Base-by-base conservation (phyloP, 2,888 invertebrate genomes). In the Euplagia quadripunctaria region DNA sequence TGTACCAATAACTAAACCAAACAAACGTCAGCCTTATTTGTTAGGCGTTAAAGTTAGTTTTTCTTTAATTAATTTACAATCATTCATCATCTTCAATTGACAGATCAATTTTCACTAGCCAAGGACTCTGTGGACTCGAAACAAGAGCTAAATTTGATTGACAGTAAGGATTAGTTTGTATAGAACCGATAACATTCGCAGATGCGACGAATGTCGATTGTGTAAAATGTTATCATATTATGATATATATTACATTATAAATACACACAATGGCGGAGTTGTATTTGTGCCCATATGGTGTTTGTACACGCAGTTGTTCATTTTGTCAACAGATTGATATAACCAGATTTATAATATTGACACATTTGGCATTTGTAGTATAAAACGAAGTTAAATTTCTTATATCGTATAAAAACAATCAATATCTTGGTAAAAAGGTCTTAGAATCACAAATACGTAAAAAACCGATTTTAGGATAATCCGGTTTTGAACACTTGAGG, bases 181-280 rank as follows among this genome's bases (percentile, higher is more conserved):
- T 11, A 49, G 68, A 65, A 72, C 72, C 68, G 65, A 72, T 74
- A 76, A 42, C 61, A 73, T 72, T 77, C 78, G 75, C 85, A 85
- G 85, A 86, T 86, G 86, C 86, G 83, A 83, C 77, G 83, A 86
- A 76, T 79, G 74, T 83, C 64, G 83, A 82, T 79, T 79, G 74
- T 79, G 73, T 77, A 72, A 82, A 82, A 78, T 76, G 70, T 82
- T 82, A 86, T 84, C 84, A 84, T 78, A 75, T 76, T 78, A 79
- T 68, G 68, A 76, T 82, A 84, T 86, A 86, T 84, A 84, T 82
- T 86, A 86, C 82, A 84, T 82, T 74, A 79, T 79, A 81, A 71
- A 73, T 64, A 81, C 31, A 31, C 31, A 31, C 83, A 84, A 84
- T 76, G 68, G 76, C 74, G 3, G 67, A 52, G 61, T 73, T 81